A percentile compares a stretch with the other conserved stretches of the same genome.
These are phyloP conservation scores for Pilophorus perplexus DNA, from an alignment of 2,888 invertebrate species.

Conservation along the genomic window DNA sequence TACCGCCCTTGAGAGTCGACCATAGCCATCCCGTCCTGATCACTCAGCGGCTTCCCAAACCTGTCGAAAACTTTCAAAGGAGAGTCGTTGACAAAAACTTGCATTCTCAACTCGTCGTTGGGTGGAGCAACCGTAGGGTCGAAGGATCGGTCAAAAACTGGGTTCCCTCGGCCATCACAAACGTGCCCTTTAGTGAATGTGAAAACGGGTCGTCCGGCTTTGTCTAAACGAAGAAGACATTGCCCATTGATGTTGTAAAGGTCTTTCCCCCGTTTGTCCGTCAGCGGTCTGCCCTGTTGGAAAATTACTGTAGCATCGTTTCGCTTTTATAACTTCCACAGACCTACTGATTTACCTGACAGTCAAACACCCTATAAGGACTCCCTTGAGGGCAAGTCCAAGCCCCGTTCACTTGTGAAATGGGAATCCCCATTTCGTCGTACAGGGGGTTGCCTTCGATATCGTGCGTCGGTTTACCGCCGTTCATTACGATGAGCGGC, in stretches of 20 bases:
- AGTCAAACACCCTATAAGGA: conserved; percentile 35
- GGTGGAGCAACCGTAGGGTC: conserved; percentile 22
- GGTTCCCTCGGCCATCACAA: conserved; percentile 18
- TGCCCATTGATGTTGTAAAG: conserved; percentile 26
- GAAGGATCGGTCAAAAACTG: conserved; percentile 23
- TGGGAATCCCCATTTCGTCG: conserved; percentile 39
- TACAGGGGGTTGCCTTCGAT: conserved; percentile 23
- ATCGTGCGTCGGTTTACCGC: not conserved
- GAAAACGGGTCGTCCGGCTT: conserved; percentile 33
- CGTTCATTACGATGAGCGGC: not conserved
- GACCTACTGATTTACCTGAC: conserved; percentile 2
- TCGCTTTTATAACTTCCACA: not conserved
- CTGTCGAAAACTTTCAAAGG: conserved; percentile 42
- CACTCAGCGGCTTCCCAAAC: conserved; percentile 42
- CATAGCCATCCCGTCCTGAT: conserved; percentile 36
- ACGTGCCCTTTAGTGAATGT: conserved; percentile 20
- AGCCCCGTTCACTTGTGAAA: conserved; percentile 32
- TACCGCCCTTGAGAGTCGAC: conserved; percentile 39
- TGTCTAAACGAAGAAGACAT: conserved; percentile 30
- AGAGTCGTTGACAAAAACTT: conserved; percentile 23
- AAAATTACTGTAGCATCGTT: not conserved
- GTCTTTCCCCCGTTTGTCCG: conserved; percentile 37
- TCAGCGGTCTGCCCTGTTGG: conserved; percentile 38
- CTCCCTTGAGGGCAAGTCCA: conserved; percentile 36
- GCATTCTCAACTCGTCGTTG: conserved; percentile 19